Base-by-base conservation (phyloP, 2,888 invertebrate genomes). In the Cephus spinipes region DNA sequence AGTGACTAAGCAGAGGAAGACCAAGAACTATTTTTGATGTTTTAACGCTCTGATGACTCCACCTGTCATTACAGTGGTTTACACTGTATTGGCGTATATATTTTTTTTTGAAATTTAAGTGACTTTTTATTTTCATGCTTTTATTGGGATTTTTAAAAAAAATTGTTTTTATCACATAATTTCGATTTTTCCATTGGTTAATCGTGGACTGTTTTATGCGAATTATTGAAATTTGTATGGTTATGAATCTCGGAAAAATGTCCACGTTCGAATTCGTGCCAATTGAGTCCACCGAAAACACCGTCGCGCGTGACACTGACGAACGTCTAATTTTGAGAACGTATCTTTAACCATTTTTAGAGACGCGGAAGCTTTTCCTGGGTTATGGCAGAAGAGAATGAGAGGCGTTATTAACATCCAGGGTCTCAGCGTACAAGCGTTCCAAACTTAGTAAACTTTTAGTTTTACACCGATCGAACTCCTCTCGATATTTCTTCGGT, bases 291-390 rank as follows among this genome's bases (percentile, higher is more conserved):
- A 55, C 2, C 9, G 23, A 55, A 55, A 71, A 71, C 31, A 31
- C 3, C 31, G 71, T 31, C 2, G 36, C 74, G 35, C 74, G 74
- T 35, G 74, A 74, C 23, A 35, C 23, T n/a, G 74, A 74, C 74
- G 74, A n/a, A 35, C 35, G n/a, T 74, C 74, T 74, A 74, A 74
- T 74, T 74, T 36, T 36, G 74, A 35, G 35, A 35, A 23, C 35
- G 74, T 12, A 36, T 74, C 74, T 74, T 36, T 30, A 23, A 33
- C 31, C 32, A 12, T 23, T 23, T 55, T 55, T 23, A 55, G 55
- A 23, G 23, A 15, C 32, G 71, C 6, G 31, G 31, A 33, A 12
- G 71, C 71, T 33, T 32, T 9, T 31, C 71, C 71, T 12, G 33
- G n/a, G 12, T 12, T 12, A 12, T 9, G 15, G 71, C 71, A 15